Evolutionary conservation across 2,113 vertebrate species (phyloP).

Genomic region (Oxyruncus cristatus): DNA sequence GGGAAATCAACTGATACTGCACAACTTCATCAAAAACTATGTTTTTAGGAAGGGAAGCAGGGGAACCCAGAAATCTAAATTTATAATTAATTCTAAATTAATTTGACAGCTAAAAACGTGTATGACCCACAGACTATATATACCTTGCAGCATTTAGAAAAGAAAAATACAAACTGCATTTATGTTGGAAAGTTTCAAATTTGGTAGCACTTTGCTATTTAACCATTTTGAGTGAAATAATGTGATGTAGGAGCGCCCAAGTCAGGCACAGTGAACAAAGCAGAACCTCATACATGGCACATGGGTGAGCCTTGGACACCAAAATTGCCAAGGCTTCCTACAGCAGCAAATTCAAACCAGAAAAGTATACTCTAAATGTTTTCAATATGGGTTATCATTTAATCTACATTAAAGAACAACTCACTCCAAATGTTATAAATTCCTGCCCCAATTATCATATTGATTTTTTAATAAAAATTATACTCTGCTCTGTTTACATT

Average conservation of each 20-base stretch:
- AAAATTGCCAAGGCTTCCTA: neutral
- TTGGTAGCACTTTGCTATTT: neutral
- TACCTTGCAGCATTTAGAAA: neutral
- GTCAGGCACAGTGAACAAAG: neutral
- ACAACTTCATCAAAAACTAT: neutral
- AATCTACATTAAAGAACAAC: neutral
- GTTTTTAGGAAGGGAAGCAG: neutral
- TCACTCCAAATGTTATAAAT: neutral
- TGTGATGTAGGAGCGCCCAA: accelerated
- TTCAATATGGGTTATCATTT: neutral
- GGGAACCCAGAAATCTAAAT: neutral
- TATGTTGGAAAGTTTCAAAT: neutral
- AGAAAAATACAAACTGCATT: neutral
- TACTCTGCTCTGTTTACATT: neutral
- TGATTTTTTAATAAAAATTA: neutral
- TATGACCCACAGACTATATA: neutral
- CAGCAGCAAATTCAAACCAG: neutral
- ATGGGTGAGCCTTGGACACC: neutral
- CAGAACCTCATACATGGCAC: too few relatives aligned
- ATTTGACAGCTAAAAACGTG: neutral
- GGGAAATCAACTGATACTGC: neutral
- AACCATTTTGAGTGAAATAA: neutral
- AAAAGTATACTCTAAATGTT: neutral
- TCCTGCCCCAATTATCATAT: neutral
- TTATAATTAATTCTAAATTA: neutral